Conservation (phyloP, 2,797 vertebrate genomes). For the Thripadectes ignobilis region DNA sequence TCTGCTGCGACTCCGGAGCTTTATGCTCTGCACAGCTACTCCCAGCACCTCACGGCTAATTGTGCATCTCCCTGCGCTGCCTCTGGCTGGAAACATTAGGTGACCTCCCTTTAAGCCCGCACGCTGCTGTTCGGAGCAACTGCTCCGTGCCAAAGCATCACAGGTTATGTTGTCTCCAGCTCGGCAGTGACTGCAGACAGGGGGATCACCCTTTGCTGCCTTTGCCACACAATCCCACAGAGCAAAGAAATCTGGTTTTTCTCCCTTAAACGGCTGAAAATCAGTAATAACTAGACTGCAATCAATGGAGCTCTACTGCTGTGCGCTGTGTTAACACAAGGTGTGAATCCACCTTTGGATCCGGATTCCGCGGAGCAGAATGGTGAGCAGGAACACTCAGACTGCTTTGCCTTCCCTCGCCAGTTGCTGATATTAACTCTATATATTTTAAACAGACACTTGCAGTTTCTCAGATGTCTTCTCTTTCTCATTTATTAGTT, state of each 20-base stretch:
- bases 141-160: background rate
- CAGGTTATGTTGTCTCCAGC: background rate
- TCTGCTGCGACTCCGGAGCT: background rate
- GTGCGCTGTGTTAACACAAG: background rate
- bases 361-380: background rate
- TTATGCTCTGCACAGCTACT: background rate
- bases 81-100: background rate
- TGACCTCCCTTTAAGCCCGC: background rate
- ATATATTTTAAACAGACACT: constrained; percentile 62
- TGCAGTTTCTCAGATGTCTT: constrained; percentile 68
- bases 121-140: background rate
- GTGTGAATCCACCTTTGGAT: constrained; percentile 8
- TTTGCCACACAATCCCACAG: background rate
- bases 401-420: constrained; percentile 44
- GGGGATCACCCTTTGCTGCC: constrained; percentile 14
- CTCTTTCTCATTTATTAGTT: constrained; percentile 65
- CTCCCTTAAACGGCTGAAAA: background rate
- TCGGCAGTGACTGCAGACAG: background rate
- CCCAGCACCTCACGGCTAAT: background rate
- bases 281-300: constrained; percentile 20
- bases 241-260: background rate
- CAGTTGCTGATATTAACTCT: constrained; percentile 65
- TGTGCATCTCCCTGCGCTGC: background rate
- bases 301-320: constrained; percentile 27
- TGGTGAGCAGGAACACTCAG: constrained; percentile 34